These are phyloP conservation scores for Caprella mutica DNA, from an alignment of 2,888 invertebrate genomes.

Conservation along the genomic window DNA sequence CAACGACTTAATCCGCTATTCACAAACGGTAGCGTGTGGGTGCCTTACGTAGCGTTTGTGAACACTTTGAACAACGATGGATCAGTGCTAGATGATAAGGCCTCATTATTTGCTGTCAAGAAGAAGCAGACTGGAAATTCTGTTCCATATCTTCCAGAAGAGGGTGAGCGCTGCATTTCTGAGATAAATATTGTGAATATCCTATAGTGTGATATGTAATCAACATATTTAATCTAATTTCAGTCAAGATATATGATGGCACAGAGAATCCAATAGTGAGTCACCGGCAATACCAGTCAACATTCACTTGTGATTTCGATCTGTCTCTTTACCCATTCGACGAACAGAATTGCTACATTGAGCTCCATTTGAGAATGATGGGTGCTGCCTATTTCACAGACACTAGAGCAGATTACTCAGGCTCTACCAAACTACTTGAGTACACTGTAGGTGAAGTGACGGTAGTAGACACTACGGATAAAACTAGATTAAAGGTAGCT, in stretches of 20 bases:
- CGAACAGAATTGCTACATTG: constrained; percentile 7
- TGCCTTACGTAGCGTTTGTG: constrained; percentile 4
- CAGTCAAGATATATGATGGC: constrained; percentile 14
- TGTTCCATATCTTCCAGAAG: constrained; percentile 15
- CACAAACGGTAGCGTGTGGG: constrained; percentile 13
- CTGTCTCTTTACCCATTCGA: constrained; percentile 22
- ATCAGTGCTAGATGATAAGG: background rate
- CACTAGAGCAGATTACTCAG: constrained; percentile 10
- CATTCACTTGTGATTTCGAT: constrained; percentile 24
- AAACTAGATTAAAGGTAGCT: background rate
- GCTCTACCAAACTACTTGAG: constrained; percentile 14
- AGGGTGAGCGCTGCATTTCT: constrained; percentile 15
- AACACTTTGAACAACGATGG: constrained; percentile 12
- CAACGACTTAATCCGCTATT: constrained; percentile 15
- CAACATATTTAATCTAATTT: too few relatives aligned
- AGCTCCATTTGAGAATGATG: background rate
- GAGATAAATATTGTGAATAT: too few relatives aligned
- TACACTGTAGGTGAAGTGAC: constrained; percentile 15
- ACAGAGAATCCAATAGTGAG: constrained; percentile 16
- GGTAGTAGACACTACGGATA: background rate
- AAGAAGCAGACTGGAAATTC: background rate
- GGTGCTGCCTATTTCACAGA: background rate
- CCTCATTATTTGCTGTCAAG: constrained; percentile 3
- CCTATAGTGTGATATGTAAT: too few relatives aligned
- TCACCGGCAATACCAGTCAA: constrained; percentile 10